Conservation (phyloP, 2,797 vertebrate genomes). For the Anomalospiza imberbis region DNA sequence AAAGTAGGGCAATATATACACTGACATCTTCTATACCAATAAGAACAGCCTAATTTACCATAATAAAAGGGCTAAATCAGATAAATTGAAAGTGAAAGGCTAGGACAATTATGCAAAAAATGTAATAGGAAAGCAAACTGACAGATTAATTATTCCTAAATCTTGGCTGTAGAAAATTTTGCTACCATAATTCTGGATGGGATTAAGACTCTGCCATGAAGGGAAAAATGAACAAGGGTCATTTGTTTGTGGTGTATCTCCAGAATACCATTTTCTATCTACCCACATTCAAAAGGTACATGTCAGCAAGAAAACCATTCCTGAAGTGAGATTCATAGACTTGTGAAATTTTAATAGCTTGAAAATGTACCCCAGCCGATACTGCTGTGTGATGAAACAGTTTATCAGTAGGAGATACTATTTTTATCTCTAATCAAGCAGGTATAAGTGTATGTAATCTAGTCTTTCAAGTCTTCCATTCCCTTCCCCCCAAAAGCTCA, state of each 20-base stretch:
- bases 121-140: background rate
- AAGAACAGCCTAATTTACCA: background rate
- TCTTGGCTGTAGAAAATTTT: background rate
- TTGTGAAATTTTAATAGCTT: background rate
- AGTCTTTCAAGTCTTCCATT: background rate
- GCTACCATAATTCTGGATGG: background rate
- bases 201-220: background rate
- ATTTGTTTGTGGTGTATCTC: background rate
- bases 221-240: background rate
- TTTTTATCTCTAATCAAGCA: constrained; percentile 58
- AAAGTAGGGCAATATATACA: background rate
- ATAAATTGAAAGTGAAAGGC: background rate
- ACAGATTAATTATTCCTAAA: background rate
- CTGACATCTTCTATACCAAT: background rate
- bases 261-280: background rate
- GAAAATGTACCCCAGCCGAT: background rate
- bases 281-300: background rate
- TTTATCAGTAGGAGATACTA: constrained; percentile 40
- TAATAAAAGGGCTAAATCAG: background rate
- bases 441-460: constrained; percentile 28
- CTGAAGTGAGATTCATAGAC: background rate
- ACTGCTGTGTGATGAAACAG: constrained; percentile 28
- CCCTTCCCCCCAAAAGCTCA: background rate
- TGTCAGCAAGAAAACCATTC: background rate
- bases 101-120: background rate